Conservation (phyloP, 2,888 invertebrate genomes). For the Hymenopus coronatus region DNA sequence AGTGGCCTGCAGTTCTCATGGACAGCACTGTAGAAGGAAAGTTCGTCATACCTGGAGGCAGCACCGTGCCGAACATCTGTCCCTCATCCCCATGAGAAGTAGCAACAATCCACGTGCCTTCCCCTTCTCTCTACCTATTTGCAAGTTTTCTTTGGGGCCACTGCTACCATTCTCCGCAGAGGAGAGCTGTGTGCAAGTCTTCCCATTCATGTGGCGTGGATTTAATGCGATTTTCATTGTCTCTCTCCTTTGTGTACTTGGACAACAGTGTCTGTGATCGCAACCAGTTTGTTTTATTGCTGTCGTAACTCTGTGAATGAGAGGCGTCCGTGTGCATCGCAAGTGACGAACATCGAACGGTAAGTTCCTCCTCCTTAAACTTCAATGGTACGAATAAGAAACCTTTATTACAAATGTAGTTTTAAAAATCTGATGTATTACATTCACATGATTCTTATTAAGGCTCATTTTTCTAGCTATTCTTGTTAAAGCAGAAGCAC, state of each 20-base stretch:
- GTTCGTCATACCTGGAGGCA: background rate
- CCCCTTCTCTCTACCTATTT: conserved; percentile 6
- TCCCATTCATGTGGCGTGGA: background rate
- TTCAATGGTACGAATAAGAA: too few relatives aligned
- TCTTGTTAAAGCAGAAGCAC: too few relatives aligned
- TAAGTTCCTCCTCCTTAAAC: background rate
- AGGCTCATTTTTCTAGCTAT: too few relatives aligned
- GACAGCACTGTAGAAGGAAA: background rate
- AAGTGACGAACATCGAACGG: background rate
- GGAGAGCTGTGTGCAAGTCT: background rate
- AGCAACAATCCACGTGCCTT: conserved; percentile 9
- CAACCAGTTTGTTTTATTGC: background rate
- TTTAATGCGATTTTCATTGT: background rate
- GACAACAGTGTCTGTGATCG: background rate
- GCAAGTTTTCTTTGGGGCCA: background rate
- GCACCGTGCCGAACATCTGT: background rate
- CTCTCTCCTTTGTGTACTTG: background rate
- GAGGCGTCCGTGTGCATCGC: background rate
- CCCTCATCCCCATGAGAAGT: background rate
- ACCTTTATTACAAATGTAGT: too few relatives aligned
- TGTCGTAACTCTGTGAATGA: background rate
- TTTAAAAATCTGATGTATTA: too few relatives aligned
- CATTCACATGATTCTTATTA: too few relatives aligned
- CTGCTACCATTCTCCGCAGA: background rate
- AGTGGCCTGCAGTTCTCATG: background rate